A percentile compares a stretch with the other conserved stretches of the same genome.
Evolutionary conservation across 2,888 invertebrate species (phyloP).

Genomic region (Drosophila affinis): DNA sequence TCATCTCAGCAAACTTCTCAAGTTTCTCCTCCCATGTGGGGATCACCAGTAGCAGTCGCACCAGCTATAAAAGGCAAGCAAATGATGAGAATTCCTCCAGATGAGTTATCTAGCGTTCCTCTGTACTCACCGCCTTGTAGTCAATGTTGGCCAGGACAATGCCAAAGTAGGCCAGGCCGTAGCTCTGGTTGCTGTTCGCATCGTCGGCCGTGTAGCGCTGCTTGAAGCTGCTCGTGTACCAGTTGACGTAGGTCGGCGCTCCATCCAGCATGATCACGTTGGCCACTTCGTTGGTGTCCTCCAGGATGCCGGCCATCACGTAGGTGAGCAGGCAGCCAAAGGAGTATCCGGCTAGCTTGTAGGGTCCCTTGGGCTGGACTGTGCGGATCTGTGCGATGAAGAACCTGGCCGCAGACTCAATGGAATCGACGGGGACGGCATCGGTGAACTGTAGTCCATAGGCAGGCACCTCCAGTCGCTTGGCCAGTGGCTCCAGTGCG

Average conservation of each 20-base stretch:
- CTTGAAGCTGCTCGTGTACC: slow-evolving; percentile 88
- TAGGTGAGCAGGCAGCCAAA: slow-evolving; percentile 97
- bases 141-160: slow-evolving; percentile 91
- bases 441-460: slow-evolving; percentile 95
- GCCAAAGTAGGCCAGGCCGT: slow-evolving; percentile 92
- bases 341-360: slow-evolving; percentile 96
- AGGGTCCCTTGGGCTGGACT: slow-evolving; percentile 92
- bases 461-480: slow-evolving; percentile 89
- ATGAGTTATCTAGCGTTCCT: not conserved
- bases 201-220: slow-evolving; percentile 83
- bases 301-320: slow-evolving; percentile 95
- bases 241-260: slow-evolving; percentile 91
- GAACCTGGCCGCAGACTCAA: slow-evolving; percentile 89
- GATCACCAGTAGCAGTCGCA: slow-evolving; percentile 80
- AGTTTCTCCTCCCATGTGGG: slow-evolving; percentile 84
- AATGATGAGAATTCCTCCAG: not conserved
- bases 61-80: slow-evolving; percentile 59
- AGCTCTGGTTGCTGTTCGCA: slow-evolving; percentile 87
- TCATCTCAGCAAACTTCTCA: slow-evolving; percentile 84
- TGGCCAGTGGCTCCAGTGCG: slow-evolving; percentile 89
- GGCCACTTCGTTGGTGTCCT: slow-evolving; percentile 84
- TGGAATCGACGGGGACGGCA: slow-evolving; percentile 89
- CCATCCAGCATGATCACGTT: slow-evolving; percentile 93
- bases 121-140: slow-evolving; percentile 86
- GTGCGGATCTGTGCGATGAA: slow-evolving; percentile 90